phyloP scores from a whole-genome alignment of 2,888 invertebrate genomes.

The Baccha elongata region DNA sequence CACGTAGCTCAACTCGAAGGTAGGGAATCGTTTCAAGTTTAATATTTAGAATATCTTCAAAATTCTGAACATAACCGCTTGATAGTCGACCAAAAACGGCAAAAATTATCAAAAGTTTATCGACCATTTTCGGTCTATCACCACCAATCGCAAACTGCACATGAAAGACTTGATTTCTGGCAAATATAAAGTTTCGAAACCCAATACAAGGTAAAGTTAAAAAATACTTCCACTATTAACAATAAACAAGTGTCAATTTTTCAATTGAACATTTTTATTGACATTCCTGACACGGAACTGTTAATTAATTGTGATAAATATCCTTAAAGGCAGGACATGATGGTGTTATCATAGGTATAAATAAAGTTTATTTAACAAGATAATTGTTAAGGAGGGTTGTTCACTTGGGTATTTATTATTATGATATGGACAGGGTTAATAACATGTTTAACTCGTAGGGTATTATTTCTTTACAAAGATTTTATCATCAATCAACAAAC shows the following conservation, averaged over 20 bases:
- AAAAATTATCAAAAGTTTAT: not conserved
- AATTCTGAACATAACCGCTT: not conserved
- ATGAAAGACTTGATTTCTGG: not conserved
- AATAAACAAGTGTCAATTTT: constrained; percentile 24
- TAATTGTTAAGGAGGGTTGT: constrained; percentile 17
- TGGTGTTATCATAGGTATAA: constrained; percentile 9
- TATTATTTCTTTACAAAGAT: constrained; percentile 8
- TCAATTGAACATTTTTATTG: constrained; percentile 35
- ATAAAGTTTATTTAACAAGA: constrained; percentile 49
- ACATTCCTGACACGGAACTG: constrained; percentile 14
- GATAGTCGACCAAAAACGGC: not conserved
- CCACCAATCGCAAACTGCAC: not conserved
- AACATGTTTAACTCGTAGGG: not conserved
- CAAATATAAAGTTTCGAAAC: no score
- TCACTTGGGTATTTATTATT: constrained; percentile 20
- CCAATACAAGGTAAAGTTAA: not conserved
- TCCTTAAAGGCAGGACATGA: not conserved
- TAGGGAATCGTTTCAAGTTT: constrained; percentile 17
- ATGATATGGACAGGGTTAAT: constrained; percentile 2
- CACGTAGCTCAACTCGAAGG: constrained; percentile 39
- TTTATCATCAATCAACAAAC: constrained; percentile 19
- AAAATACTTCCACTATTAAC: not conserved
- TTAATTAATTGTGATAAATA: constrained; percentile 51
- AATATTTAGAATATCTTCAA: not conserved
- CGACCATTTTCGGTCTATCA: constrained; percentile 31